Conservation (phyloP, 1,140 invertebrate species). For the Trigoniulus corallinus region DNA sequence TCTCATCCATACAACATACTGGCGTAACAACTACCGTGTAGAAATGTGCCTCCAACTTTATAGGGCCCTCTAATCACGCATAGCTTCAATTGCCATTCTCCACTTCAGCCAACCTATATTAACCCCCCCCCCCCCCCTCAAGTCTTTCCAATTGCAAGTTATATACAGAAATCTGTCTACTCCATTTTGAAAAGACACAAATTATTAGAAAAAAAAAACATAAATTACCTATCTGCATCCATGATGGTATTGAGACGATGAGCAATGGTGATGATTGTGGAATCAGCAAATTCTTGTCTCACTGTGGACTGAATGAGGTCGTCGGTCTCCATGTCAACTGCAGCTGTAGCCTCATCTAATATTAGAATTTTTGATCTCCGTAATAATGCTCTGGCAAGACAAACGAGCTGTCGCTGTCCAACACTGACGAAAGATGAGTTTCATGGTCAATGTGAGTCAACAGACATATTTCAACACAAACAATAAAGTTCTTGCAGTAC, state of each 20-base stretch:
- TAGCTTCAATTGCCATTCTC: too few species aligned
- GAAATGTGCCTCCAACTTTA: too few species aligned
- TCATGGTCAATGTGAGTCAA: background rate
- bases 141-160: too few species aligned
- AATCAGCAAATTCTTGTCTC: constrained; percentile 64
- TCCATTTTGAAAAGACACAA: background rate
- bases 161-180: too few species aligned
- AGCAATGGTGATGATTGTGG: constrained; percentile 85
- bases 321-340: constrained; percentile 81
- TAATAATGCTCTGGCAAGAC: constrained; percentile 70
- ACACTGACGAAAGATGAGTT: constrained; percentile 29
- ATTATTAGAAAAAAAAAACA: background rate
- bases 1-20: too few species aligned
- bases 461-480: background rate
- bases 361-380: constrained; percentile 78
- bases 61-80: too few species aligned
- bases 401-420: constrained; percentile 66
- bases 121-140: too few species aligned
- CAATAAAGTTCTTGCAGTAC: too few species aligned
- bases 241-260: constrained; percentile 88
- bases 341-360: constrained; percentile 82
- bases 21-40: too few species aligned
- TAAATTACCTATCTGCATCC: constrained; percentile 39
- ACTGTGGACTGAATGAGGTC: constrained; percentile 81
- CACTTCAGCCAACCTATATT: too few species aligned